Conservation (phyloP, 2,113 vertebrate genomes). For the Eptesicus fuscus region DNA sequence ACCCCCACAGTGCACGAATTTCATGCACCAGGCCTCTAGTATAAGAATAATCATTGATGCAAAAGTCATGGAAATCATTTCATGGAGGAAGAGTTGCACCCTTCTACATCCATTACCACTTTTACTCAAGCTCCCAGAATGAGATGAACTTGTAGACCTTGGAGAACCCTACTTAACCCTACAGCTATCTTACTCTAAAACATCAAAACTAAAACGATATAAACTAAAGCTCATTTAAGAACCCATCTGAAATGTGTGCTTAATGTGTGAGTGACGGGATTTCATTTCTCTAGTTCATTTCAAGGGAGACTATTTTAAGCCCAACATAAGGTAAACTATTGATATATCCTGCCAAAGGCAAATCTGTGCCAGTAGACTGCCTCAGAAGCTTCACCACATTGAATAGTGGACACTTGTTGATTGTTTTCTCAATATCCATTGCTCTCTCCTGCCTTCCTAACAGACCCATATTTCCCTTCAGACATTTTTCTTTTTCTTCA, state of each 20-base stretch:
- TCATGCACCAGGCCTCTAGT: no score
- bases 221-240: background rate
- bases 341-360: background rate
- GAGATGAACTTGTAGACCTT: no score
- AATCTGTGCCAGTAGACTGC: background rate
- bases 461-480: background rate
- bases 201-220: background rate
- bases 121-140: no score
- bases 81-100: no score
- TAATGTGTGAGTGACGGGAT: background rate
- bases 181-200: background rate
- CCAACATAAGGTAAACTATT: background rate
- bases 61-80: no score
- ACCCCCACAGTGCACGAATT: no score
- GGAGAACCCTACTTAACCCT: no score
- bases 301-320: background rate
- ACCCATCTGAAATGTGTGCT: background rate
- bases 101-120: no score
- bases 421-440: background rate
- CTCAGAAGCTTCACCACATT: background rate
- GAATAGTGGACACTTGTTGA: background rate
- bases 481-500: background rate
- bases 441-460: background rate
- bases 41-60: no score
- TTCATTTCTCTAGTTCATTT: background rate